Base-by-base conservation (phyloP, 2,113 vertebrate species). In the Gallinago undulata region DNA sequence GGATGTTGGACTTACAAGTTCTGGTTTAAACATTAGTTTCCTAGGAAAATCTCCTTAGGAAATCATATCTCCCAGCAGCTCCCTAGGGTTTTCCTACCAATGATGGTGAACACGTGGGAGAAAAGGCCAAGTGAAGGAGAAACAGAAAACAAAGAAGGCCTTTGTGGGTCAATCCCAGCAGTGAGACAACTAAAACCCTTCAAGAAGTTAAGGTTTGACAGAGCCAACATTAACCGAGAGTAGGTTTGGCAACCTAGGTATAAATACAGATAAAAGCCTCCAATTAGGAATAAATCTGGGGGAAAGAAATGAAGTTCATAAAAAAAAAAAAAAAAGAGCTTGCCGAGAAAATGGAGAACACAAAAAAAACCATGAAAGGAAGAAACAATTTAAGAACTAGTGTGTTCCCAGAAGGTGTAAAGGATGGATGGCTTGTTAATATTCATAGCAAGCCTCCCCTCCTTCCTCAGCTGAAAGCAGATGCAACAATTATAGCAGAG, bases 371-470 rank as follows among this genome's bases (percentile, higher is more conserved):
- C 84, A 66, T 2, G n/a, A 56, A 56, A 94, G 87, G 84, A 63
- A 87, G 94, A 76, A 97, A 96, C 77, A 64, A 41, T 91, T 89
- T 93, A 85, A 73, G 87, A 94, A 96, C 19, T 64, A 39, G 69
- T 41, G 81, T 76, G 95, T 41, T 96, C 94, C 95, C 95, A 96
- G 91, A 96, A 96, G 93, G 96, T 94, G 91, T 48, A 95, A 94
- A 72, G 96, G 93, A 96, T 87, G 94, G 95, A 72, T 93, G 96
- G 89, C 77, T 85, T 89, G 89, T 97, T 97, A 97, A 96, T 95
- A 96, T 96, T 96, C 96, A 96, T 62, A 39, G 89, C 94, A 91
- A 96, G 89, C 84, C 94, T 96, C 89, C 94, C 82, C 89, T 91
- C 68, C 8, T 64, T n/a, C 82, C 89, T 93, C 89, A 39, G 89